Evolutionary conservation across 2,888 invertebrate species (phyloP).

Genomic region (Drosophila hamatofila): DNA sequence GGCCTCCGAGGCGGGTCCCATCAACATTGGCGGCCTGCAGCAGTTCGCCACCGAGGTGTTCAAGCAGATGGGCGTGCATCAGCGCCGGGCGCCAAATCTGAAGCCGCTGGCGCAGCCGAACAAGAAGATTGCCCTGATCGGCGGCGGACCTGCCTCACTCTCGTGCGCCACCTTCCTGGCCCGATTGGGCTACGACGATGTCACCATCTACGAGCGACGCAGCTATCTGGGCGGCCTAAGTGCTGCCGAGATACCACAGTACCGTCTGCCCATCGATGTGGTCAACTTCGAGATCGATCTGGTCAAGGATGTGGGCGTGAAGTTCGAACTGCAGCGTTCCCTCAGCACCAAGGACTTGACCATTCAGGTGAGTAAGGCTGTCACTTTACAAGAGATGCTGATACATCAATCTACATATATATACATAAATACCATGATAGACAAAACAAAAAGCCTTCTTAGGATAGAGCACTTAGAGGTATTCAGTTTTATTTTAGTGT

Average conservation of each 20-base stretch:
- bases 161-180: slow-evolving; percentile 98
- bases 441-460: too few species aligned
- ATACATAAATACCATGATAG: neutral
- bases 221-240: slow-evolving; percentile 96
- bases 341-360: slow-evolving; percentile 91
- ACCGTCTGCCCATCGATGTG: slow-evolving; percentile 95
- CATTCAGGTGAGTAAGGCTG: slow-evolving; percentile 86
- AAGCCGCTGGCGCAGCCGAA: slow-evolving; percentile 85
- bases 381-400: neutral
- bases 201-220: slow-evolving; percentile 97
- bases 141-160: slow-evolving; percentile 98
- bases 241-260: slow-evolving; percentile 98
- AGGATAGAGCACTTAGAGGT: too few species aligned
- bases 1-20: slow-evolving; percentile 98
- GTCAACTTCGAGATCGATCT: slow-evolving; percentile 97
- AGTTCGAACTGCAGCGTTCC: slow-evolving; percentile 90
- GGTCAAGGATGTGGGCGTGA: slow-evolving; percentile 96
- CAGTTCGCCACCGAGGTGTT: slow-evolving; percentile 99
- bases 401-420: neutral
- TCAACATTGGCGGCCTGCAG: slow-evolving; percentile 99
- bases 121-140: slow-evolving; percentile 92
- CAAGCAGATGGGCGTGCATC: slow-evolving; percentile 96
- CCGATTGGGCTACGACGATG: slow-evolving; percentile 94
- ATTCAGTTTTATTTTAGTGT: neutral
- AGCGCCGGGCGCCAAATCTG: slow-evolving; percentile 92